Base-by-base conservation (phyloP, 2,113 vertebrate species). In the Regulus satrapa region DNA sequence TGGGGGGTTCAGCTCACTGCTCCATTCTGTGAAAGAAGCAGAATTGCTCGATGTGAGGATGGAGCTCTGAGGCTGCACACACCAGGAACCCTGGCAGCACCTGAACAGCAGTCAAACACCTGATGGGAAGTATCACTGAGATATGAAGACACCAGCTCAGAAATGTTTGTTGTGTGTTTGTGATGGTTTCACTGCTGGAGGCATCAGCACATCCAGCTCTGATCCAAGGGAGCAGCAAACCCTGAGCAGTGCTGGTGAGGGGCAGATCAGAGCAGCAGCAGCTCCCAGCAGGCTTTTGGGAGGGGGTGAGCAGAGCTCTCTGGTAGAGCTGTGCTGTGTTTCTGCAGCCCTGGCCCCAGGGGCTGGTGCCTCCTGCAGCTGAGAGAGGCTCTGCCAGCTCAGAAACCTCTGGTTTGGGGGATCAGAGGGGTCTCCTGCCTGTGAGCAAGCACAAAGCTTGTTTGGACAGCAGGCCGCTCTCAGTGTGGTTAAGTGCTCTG, bases 161-260 rank as follows among this genome's bases (percentile, higher is more conserved):
- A 61, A 48, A 3, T 28, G 6, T 0, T 48, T 62, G 48, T 15
- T 19, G 1, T 0, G 10, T 14, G 26, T 36, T 21, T 1, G 4
- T 14, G 46, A 6, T 51, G 19, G 7, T 51, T 90, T 26, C 43
- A 18, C 20, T 63, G 1, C 29, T 6, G 19, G 38, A 45, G n/a
- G 3, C 0, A 1, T 31, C 23, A 7, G 36, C 11, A 9, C 61
- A 36, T 7, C 0, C 9, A 38, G 78, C 38, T 72, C 26, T 13
- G 13, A 9, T 10, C 38, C 34, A 3, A 2, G 45, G 5, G 5
- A 19, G 23, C 3, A 4, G 7, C 64, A 49, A 14, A 12, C 9
- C 71, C 40, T 1, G 26, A 38, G 59, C 21, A 34, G 23, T 9
- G 45, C 64, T 10, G 10, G 7, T 1, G 18, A 52, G 58, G 43